phyloP scores from a whole-genome alignment of 2,113 vertebrate genomes.

The Upupa epops region DNA sequence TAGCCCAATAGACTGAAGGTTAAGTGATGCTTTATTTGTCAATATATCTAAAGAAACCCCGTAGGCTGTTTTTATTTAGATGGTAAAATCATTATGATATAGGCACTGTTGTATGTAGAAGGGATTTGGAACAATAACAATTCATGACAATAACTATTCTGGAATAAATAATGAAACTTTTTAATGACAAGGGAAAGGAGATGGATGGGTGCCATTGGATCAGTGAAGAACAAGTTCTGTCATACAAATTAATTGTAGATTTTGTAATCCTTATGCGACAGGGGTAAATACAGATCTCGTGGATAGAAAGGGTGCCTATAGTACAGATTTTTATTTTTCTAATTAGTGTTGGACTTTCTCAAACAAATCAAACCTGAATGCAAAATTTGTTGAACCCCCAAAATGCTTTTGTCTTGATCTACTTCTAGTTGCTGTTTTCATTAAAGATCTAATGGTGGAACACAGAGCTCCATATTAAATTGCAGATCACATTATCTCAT shows the following conservation, averaged over 20 bases:
- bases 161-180: not conserved
- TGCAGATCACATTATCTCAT: not conserved
- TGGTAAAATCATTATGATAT: not conserved
- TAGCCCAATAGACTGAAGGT: not conserved
- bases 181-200: not conserved
- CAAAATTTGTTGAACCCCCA: not conserved
- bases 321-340: not conserved
- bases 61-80: not conserved
- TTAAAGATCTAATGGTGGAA: not conserved
- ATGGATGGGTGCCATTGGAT: not conserved
- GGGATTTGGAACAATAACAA: not conserved
- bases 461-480: not conserved
- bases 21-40: not conserved
- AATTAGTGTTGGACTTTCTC: not conserved
- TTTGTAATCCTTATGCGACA: not conserved
- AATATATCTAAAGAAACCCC: not conserved
- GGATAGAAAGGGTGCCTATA: not conserved
- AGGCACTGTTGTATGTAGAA: not conserved
- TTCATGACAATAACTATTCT: not conserved
- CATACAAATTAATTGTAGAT: not conserved
- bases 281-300: not conserved
- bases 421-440: not conserved
- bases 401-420: not conserved
- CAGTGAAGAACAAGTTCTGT: not conserved
- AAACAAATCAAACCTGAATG: not conserved